These are phyloP conservation scores for Rallus limicola DNA, from an alignment of 2,113 vertebrate species.

Conservation along the genomic window DNA sequence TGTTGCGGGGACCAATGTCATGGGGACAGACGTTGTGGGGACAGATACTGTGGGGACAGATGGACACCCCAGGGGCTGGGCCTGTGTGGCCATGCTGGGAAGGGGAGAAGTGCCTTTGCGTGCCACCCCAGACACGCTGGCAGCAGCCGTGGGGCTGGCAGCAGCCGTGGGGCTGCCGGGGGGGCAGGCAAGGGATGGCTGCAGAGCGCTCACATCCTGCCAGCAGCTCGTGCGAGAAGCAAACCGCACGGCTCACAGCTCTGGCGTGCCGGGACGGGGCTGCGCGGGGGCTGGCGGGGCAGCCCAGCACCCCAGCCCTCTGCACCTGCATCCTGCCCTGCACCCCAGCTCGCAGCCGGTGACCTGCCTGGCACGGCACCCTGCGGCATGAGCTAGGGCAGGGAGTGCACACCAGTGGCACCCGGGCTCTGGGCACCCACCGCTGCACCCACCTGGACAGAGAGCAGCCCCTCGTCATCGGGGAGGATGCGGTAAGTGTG, in stretches of 20 bases:
- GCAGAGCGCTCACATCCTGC: not conserved
- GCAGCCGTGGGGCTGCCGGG: rapidly evolving
- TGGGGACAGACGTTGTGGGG: not conserved
- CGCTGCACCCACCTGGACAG: slow-evolving; percentile 83
- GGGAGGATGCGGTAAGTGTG: slow-evolving; percentile 91
- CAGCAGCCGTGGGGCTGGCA: not conserved
- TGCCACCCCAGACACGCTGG: too few relatives aligned
- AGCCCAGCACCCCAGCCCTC: not conserved
- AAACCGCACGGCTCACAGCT: not conserved
- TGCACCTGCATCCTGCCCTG: not conserved
- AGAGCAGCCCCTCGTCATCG: slow-evolving; percentile 82
- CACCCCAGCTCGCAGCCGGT: rapidly evolving
- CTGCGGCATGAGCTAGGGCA: not conserved
- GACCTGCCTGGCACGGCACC: not conserved
- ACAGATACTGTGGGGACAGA: not conserved
- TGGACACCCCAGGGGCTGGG: too few relatives aligned
- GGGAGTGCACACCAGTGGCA: not conserved
- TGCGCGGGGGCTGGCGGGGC: not conserved
- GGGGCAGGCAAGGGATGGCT: not conserved
- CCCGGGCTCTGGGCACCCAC: not conserved
- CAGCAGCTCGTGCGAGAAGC: not conserved
- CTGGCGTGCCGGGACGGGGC: not conserved
- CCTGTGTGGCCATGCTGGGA: not conserved
- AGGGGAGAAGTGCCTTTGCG: not conserved
- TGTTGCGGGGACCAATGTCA: rapidly evolving